Percentiles rank a stretch among this genome's conserved stretches.
Conservation (phyloP, 1,140 invertebrate genomes). For the Dufourea novaeangliae region DNA sequence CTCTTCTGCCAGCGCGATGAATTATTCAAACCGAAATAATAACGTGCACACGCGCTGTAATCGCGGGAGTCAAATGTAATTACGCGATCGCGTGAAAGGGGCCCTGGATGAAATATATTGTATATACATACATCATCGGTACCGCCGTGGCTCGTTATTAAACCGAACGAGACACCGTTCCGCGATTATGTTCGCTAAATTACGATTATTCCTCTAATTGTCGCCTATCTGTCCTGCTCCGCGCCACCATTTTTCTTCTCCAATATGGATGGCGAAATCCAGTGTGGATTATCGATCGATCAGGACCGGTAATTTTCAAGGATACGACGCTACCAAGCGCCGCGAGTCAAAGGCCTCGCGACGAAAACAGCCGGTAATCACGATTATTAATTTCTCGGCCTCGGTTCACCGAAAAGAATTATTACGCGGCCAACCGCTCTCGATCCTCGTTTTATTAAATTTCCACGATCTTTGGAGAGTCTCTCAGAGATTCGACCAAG, state of each 20-base stretch:
- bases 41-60: constrained; percentile 68
- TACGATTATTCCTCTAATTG: constrained; percentile 48
- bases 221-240: constrained; percentile 9
- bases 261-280: not conserved
- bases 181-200: constrained; percentile 53
- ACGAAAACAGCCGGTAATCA: no score
- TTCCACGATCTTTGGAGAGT: no score
- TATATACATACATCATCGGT: constrained; percentile 46
- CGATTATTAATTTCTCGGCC: no score
- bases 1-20: no score
- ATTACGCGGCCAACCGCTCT: no score
- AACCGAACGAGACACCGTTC: not conserved
- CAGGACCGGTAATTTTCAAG: no score
- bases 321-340: no score
- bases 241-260: not conserved
- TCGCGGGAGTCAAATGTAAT: constrained; percentile 69
- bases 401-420: no score
- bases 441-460: no score
- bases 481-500: no score
- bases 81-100: constrained; percentile 41
- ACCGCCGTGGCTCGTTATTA: constrained; percentile 44
- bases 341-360: no score
- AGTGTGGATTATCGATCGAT: no score
- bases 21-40: constrained; percentile 69
- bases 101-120: constrained; percentile 54